Conservation (phyloP, 2,888 invertebrate genomes). For the Aphrophora alni region DNA sequence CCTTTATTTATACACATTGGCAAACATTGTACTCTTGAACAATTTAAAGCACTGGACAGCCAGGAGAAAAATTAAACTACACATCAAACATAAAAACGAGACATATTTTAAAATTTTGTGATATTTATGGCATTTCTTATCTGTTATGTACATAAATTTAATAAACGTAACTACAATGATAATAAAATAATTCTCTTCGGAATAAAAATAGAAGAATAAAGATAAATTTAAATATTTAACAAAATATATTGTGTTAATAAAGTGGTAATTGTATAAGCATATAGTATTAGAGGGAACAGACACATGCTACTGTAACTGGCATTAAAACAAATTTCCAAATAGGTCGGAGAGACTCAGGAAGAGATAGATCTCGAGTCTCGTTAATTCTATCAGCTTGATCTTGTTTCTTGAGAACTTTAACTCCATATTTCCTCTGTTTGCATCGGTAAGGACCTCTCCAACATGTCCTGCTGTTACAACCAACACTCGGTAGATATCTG, state of each 20-base stretch:
- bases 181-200: too few species aligned
- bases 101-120: too few species aligned
- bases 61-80: too few species aligned
- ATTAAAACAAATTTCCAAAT: slow-evolving; percentile 55
- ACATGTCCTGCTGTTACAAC: slow-evolving; percentile 54
- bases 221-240: too few species aligned
- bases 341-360: slow-evolving; percentile 55
- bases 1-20: too few species aligned
- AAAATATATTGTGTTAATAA: too few species aligned
- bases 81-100: too few species aligned
- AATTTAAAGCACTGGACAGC: too few species aligned
- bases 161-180: too few species aligned
- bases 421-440: slow-evolving; percentile 54
- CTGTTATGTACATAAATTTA: not conserved
- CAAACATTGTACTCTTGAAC: too few species aligned
- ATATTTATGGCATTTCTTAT: slow-evolving; percentile 9
- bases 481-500: slow-evolving; percentile 54
- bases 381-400: slow-evolving; percentile 45
- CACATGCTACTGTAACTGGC: slow-evolving; percentile 57
- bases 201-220: too few species aligned
- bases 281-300: slow-evolving; percentile 54
- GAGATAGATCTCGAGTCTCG: slow-evolving; percentile 41
- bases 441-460: slow-evolving; percentile 54
- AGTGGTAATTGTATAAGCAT: too few species aligned
- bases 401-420: slow-evolving; percentile 55